phyloP scores from a whole-genome alignment of 2,888 invertebrate species.

The Glaucopsyche alexis region DNA sequence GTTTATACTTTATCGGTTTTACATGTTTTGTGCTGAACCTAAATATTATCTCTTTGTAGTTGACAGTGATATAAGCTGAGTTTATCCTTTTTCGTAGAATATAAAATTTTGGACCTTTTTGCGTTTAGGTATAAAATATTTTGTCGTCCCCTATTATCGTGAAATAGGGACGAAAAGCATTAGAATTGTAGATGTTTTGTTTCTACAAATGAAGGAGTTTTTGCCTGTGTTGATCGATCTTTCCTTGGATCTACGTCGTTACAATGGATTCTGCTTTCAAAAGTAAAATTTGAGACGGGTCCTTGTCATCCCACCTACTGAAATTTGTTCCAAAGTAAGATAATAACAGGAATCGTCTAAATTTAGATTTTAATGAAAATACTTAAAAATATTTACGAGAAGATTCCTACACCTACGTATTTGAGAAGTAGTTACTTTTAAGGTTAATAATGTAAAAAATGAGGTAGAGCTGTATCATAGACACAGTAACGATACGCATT shows the following conservation, averaged over 20 bases:
- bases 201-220: background rate
- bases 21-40: background rate
- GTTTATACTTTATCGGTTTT: constrained; percentile 16
- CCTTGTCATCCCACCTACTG: background rate
- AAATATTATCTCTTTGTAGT: background rate
- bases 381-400: background rate
- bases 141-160: too few relatives aligned
- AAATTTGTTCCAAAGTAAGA: background rate
- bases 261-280: constrained; percentile 26
- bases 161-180: too few relatives aligned
- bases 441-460: too few relatives aligned
- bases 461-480: too few relatives aligned
- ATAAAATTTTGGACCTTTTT: too few relatives aligned
- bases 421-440: background rate
- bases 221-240: background rate
- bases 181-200: background rate
- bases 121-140: too few relatives aligned
- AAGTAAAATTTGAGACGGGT: constrained; percentile 17
- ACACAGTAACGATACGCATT: too few relatives aligned
- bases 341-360: background rate
- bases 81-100: too few relatives aligned
- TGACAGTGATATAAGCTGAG: too few relatives aligned
- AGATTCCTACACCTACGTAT: background rate
- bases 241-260: background rate
- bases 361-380: background rate